Evolutionary conservation across 2,888 invertebrate genomes (phyloP).

Genomic region (Mimumesa dahlbomi): DNA sequence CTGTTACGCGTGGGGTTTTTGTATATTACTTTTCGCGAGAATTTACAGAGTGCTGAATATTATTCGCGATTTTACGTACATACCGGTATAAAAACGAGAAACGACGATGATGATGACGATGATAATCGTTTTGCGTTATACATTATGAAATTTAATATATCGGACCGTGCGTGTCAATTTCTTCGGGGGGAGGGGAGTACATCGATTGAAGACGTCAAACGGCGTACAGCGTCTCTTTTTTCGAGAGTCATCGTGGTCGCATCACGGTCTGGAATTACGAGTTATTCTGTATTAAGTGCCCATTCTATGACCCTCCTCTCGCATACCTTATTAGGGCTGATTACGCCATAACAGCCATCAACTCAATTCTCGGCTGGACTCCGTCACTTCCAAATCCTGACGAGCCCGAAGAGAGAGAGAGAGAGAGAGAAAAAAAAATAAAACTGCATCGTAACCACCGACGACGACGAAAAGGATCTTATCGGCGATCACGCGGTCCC

Average conservation of each 20-base stretch:
- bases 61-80: too few species aligned
- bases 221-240: constrained; percentile 33
- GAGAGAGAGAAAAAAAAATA: too few species aligned
- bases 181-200: constrained; percentile 30
- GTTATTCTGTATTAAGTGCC: constrained; percentile 65
- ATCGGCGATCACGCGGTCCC: constrained; percentile 45
- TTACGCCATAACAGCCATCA: constrained; percentile 60
- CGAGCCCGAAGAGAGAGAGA: constrained; percentile 29
- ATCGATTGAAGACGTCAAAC: constrained; percentile 11
- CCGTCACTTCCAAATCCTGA: constrained; percentile 49
- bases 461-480: constrained; percentile 40
- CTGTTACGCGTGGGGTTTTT: too few species aligned
- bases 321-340: constrained; percentile 62
- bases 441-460: constrained; percentile 48
- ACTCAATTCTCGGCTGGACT: constrained; percentile 34
- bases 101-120: too few species aligned
- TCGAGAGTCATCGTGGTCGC: constrained; percentile 57
- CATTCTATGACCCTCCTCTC: constrained; percentile 54
- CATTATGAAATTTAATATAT: too few species aligned
- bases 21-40: too few species aligned
- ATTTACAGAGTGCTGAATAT: too few species aligned
- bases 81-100: too few species aligned
- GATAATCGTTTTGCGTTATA: too few species aligned
- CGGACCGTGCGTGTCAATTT: too few species aligned
- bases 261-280: constrained; percentile 52